phyloP scores from a whole-genome alignment of 2,797 vertebrate genomes.

The Salmo trutta region DNA sequence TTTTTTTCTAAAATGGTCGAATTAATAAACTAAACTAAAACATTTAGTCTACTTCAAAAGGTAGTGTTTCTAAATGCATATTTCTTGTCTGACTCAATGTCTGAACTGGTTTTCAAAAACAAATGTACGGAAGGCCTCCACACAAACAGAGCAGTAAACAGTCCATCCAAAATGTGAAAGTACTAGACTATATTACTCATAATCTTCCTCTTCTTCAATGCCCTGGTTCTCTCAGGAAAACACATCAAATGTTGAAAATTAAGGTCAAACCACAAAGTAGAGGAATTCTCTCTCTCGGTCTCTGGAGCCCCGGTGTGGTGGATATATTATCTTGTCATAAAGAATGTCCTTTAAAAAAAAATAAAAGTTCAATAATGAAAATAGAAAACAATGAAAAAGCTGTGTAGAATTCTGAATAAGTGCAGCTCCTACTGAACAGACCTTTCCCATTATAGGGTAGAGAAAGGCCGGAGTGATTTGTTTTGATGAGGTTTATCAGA shows the following conservation, averaged over 20 bases:
- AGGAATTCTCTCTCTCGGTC: slow-evolving; percentile 16
- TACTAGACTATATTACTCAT: background rate
- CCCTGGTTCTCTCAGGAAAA: slow-evolving; percentile 12
- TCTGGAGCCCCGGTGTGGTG: background rate
- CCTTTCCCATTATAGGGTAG: background rate
- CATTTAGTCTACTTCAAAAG: background rate
- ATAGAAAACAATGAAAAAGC: slow-evolving; percentile 21
- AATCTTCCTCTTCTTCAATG: background rate
- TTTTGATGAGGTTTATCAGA: slow-evolving; percentile 10
- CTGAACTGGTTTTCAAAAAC: background rate
- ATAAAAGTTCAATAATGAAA: background rate
- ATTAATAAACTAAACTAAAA: background rate
- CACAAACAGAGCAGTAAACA: background rate
- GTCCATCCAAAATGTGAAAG: background rate
- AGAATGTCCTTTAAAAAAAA: background rate
- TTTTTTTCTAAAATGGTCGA: no score
- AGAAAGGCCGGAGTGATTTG: background rate
- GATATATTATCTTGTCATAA: background rate
- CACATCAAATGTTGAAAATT: slow-evolving; percentile 28
- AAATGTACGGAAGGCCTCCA: background rate
- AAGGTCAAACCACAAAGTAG: slow-evolving; percentile 33
- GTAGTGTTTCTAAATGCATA: background rate
- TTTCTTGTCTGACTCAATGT: background rate
- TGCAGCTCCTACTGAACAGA: background rate
- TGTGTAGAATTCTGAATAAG: background rate